Conservation (phyloP, 2,888 invertebrate genomes). For the Diarsia brunnea region DNA sequence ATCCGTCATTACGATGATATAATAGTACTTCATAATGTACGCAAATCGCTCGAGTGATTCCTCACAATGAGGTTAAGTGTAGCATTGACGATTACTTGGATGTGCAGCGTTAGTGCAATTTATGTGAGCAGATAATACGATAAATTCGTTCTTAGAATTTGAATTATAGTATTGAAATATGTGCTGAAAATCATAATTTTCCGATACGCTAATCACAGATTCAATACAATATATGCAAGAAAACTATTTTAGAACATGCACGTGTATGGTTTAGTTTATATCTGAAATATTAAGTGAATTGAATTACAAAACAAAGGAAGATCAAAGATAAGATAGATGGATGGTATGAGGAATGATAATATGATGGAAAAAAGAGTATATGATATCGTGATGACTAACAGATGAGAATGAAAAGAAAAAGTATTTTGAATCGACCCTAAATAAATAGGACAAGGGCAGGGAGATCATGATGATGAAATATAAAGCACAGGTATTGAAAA, state of each 20-base stretch:
- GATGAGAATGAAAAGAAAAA: too few species aligned
- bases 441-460: too few species aligned
- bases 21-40: conserved; percentile 28
- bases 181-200: not conserved
- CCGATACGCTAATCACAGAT: not conserved
- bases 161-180: not conserved
- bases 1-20: conserved; percentile 13
- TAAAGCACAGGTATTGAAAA: not conserved
- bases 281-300: not conserved
- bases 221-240: too few species aligned
- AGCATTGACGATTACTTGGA: conserved; percentile 44
- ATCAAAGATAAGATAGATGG: too few species aligned
- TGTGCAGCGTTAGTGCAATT: conserved; percentile 35
- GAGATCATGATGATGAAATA: not conserved
- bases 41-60: conserved; percentile 38
- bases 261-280: not conserved
- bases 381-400: too few species aligned
- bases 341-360: too few species aligned
- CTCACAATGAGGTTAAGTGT: conserved; percentile 37
- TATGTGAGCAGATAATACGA: not conserved
- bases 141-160: conserved; percentile 25
- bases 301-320: not conserved
- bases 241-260: not conserved
- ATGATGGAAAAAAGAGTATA: too few species aligned
- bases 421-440: too few species aligned